Base-by-base conservation (phyloP, 2,888 invertebrate genomes). In the Sclerodermus sp. region DNA sequence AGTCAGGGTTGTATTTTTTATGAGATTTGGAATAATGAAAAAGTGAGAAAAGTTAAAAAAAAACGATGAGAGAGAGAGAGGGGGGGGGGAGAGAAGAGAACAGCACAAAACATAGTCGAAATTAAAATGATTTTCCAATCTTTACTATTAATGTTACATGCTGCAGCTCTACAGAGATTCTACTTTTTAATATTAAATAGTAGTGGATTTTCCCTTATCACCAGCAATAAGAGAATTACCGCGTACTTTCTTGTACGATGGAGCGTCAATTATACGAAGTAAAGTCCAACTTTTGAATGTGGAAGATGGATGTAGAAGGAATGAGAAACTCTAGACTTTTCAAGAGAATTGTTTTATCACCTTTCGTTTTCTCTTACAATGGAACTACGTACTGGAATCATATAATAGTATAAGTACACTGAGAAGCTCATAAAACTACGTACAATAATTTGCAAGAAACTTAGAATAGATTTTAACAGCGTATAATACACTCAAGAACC, bases 231-330 rank as follows among this genome's bases (percentile, higher is more conserved):
- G 12, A 34, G 34, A 15, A 16, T n/a, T 45, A 32, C 18, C 53
- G 38, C 18, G 47, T 31, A 32, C 29, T 51, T 18, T 47, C 45
- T 36, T 13, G 56, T 42, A 44, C 31, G 42, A 46, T 47, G 42
- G 46, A 29, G 47, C 51, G 57, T 57, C 54, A 57, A 60, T 60
- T 60, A 50, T 17, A 52, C 29, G 23, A 29, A 41, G 12, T 41
- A 41, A 41, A 18, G 23, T 34, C 14, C 14, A 13, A 34, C 12
- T 23, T 18, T 41, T 18, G 17, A n/a, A 18, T 39, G 16, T 17
- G n/a, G 40, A 37, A 8, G 9, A 15, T 9, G 4, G 4, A 15
- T 17, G 16, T 38, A 4, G 38, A 16, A 12, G 10, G 18, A 16
- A 2, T 15, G 6, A 12, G 16, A 8, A 15, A 13, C 14, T 37